Evolutionary conservation across 2,113 vertebrate species (phyloP).

Genomic region (Rhineura floridana): DNA sequence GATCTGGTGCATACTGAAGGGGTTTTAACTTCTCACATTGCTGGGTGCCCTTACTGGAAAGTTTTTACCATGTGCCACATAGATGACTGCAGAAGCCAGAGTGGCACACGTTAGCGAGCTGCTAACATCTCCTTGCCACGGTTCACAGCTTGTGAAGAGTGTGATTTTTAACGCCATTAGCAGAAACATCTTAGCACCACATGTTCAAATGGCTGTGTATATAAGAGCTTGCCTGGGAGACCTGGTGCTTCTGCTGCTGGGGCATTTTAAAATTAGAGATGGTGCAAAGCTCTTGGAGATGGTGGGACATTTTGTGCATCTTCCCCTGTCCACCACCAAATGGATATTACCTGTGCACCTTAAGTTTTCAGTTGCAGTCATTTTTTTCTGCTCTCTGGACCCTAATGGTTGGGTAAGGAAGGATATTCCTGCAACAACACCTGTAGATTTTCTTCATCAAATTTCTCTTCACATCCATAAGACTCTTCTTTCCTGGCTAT

Average conservation of each 20-base stretch:
- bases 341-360: not conserved
- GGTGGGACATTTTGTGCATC: no score
- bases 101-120: not conserved
- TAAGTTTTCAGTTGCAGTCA: not conserved
- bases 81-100: not conserved
- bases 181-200: constrained; percentile 27
- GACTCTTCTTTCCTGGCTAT: no score
- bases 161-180: constrained; percentile 31
- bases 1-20: not conserved
- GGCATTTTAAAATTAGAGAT: constrained; percentile 14
- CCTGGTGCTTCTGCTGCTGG: not conserved
- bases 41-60: not conserved
- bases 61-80: not conserved
- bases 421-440: no score
- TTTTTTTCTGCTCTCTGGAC: not conserved
- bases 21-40: not conserved
- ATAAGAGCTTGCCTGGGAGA: constrained; percentile 18
- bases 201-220: constrained; percentile 8
- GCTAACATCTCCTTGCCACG: not conserved
- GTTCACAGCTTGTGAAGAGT: constrained; percentile 18
- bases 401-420: not conserved
- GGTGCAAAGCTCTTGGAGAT: not conserved
- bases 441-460: no score
- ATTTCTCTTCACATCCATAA: no score
- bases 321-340: not conserved